Evolutionary conservation across 1,140 invertebrate species (phyloP).

Genomic region (Halyomorpha halys): DNA sequence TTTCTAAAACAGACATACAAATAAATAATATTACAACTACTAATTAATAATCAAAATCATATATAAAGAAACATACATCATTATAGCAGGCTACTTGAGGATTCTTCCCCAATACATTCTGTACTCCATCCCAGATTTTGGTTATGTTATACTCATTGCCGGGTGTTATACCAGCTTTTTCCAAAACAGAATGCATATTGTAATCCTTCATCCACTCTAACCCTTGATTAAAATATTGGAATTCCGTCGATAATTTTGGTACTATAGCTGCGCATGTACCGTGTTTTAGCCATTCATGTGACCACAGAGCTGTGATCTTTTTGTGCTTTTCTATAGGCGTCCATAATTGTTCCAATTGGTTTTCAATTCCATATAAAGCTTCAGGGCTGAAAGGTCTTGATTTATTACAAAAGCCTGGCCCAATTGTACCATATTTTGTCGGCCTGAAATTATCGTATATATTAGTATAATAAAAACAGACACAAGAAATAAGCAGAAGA

Average conservation of each 20-base stretch:
- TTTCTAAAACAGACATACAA: slow-evolving; percentile 25
- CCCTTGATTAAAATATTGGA: slow-evolving; percentile 61
- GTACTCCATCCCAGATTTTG: slow-evolving; percentile 47
- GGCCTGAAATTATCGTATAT: slow-evolving; percentile 42
- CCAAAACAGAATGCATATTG: slow-evolving; percentile 51
- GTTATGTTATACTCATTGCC: slow-evolving; percentile 44
- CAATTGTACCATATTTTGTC: slow-evolving; percentile 50
- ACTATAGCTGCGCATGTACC: slow-evolving; percentile 63
- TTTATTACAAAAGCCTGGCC: slow-evolving; percentile 56
- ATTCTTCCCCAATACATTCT: slow-evolving; percentile 43
- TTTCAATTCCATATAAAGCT: slow-evolving; percentile 46
- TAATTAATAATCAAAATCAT: neutral
- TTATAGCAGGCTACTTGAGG: slow-evolving; percentile 50
- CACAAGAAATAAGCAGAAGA: neutral
- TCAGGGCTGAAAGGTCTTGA: slow-evolving; percentile 51
- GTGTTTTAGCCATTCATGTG: slow-evolving; percentile 77
- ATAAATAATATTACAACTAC: slow-evolving; percentile 1
- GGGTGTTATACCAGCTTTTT: slow-evolving; percentile 46
- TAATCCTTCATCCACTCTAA: slow-evolving; percentile 50
- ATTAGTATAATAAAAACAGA: neutral
- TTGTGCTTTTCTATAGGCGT: slow-evolving; percentile 51
- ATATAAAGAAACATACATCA: slow-evolving; percentile 34
- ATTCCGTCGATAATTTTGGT: slow-evolving; percentile 48
- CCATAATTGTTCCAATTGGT: slow-evolving; percentile 55
- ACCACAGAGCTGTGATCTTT: slow-evolving; percentile 55